phyloP scores from a whole-genome alignment of 2,888 invertebrate species.

The Auanema freiburgensis region DNA sequence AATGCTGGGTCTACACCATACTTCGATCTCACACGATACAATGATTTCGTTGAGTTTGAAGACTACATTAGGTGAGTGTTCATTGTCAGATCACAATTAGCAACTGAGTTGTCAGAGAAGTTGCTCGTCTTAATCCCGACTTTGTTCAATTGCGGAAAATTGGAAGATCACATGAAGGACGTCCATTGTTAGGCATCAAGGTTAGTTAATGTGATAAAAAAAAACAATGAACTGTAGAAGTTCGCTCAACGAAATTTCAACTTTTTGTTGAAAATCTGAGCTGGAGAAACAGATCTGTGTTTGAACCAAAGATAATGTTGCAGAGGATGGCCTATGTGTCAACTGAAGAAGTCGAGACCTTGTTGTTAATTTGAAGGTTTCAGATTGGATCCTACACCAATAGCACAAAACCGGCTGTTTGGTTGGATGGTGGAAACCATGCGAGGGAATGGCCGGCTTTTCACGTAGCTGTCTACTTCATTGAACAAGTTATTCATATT shows the following conservation, averaged over 20 bases:
- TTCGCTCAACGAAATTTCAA: background rate
- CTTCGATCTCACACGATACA: constrained; percentile 48
- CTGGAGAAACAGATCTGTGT: constrained; percentile 8
- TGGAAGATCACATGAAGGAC: constrained; percentile 45
- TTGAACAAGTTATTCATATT: constrained; percentile 49
- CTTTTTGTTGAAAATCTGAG: background rate
- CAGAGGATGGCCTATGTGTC: constrained; percentile 14
- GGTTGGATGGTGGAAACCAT: constrained; percentile 63
- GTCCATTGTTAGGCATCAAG: constrained; percentile 52
- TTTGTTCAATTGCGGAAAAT: constrained; percentile 49
- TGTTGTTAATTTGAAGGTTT: constrained; percentile 6
- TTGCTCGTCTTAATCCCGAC: constrained; percentile 48
- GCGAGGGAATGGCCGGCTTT: constrained; percentile 64
- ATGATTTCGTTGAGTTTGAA: constrained; percentile 54
- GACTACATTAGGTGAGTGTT: constrained; percentile 29
- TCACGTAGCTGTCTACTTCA: constrained; percentile 61
- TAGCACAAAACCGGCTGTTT: constrained; percentile 53
- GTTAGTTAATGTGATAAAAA: constrained; percentile 16
- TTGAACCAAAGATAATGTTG: background rate
- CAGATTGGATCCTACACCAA: constrained; percentile 22
- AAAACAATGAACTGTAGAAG: background rate
- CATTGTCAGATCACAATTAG: background rate
- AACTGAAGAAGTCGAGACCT: background rate
- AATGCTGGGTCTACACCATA: constrained; percentile 27
- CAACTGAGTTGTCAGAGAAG: constrained; percentile 13